Conservation (phyloP, 2,797 vertebrate genomes). For the Pipistrellus kuhlii region DNA sequence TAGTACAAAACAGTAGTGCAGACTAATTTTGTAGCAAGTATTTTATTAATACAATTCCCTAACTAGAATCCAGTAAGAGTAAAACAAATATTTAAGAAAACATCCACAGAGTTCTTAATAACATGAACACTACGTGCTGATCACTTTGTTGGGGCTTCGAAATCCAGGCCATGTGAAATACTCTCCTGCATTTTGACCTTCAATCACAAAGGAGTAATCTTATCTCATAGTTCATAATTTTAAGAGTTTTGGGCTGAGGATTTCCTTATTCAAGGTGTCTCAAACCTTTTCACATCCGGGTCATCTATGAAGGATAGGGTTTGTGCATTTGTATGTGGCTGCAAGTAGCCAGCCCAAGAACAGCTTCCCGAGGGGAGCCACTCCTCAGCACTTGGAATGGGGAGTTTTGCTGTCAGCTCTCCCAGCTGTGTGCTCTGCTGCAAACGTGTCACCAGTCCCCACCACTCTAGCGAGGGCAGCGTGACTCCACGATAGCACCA, state of each 20-base stretch:
- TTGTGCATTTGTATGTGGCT: neutral
- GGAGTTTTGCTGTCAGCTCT: neutral
- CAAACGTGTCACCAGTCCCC: neutral
- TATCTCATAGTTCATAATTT: neutral
- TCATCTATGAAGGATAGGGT: neutral
- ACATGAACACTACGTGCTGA: constrained; percentile 35
- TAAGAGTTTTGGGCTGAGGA: constrained; percentile 1
- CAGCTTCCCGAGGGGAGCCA: neutral
- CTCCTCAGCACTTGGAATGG: neutral
- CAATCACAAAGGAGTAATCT: neutral
- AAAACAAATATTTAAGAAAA: constrained; percentile 55
- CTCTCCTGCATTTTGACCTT: neutral
- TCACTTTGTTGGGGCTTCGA: constrained; percentile 45
- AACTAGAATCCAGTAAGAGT: constrained; percentile 34
- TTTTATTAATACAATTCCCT: constrained; percentile 54
- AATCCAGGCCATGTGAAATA: constrained; percentile 53
- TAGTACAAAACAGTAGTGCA: neutral
- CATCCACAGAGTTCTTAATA: constrained; percentile 40
- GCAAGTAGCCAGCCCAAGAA: neutral
- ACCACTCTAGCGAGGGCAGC: neutral
- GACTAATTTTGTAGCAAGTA: constrained; percentile 24
- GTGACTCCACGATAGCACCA: neutral
- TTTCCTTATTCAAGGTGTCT: constrained; percentile 31
- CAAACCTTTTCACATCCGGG: neutral
- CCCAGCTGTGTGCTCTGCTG: neutral